A percentile compares a stretch with the other conserved stretches of the same genome.
These are phyloP conservation scores for Blera fallax DNA, from an alignment of 2,888 invertebrate species.

Conservation along the genomic window DNA sequence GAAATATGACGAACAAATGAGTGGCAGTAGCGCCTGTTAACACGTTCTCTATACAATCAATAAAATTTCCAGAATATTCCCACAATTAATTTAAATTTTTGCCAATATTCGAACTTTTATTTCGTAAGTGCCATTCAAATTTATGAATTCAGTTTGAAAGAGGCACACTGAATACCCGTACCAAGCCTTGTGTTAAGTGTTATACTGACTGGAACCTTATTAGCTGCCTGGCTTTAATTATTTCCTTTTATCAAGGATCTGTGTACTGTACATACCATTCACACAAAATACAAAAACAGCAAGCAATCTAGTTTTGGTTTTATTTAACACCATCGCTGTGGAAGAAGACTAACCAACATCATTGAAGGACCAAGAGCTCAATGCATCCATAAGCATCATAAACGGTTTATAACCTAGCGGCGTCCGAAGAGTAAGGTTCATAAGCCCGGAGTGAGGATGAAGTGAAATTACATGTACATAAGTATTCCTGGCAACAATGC, in stretches of 20 bases:
- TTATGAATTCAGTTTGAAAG: neutral
- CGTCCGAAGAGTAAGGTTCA: constrained; percentile 24
- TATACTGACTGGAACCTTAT: neutral
- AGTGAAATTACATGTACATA: constrained; percentile 11
- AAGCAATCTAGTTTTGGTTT: neutral
- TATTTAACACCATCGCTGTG: neutral
- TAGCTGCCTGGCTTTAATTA: neutral
- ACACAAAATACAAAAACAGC: neutral
- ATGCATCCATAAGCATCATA: constrained; percentile 11
- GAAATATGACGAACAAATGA: neutral
- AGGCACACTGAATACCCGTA: neutral
- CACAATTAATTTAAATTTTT: too few species aligned
- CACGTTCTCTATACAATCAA: neutral
- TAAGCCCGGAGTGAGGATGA: neutral
- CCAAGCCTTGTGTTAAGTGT: neutral
- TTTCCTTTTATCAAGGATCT: neutral
- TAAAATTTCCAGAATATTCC: neutral
- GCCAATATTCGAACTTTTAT: neutral
- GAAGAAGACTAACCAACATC: neutral
- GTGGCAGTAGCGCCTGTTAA: neutral
- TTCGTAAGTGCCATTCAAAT: neutral
- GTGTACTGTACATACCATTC: neutral
- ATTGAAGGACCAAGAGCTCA: neutral
- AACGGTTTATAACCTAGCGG: constrained; percentile 26
- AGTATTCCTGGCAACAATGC: constrained; percentile 4